Base-by-base conservation (phyloP, 2,113 vertebrate genomes). In the Mormyrus iriodes region DNA sequence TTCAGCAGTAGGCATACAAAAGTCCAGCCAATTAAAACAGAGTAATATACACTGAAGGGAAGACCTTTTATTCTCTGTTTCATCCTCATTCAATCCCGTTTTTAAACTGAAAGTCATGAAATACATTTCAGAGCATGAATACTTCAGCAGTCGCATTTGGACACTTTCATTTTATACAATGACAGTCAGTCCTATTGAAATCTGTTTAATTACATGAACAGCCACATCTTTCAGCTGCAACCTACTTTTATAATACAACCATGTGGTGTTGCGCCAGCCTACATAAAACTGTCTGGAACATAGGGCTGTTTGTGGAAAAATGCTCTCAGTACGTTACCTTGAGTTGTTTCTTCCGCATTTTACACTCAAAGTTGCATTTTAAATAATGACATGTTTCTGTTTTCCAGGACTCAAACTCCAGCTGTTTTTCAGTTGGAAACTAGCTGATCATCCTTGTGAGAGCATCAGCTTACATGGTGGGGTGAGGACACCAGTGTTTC, bases 391-490 rank as follows among this genome's bases (percentile, higher is more conserved):
- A 2, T 13, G 85, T 42, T 5, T 83, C 12, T 89, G 27, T 84
- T 76, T 69, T 65, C 39, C 46, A 87, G 55, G 86, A 89, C 24
- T 48, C 31, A 0, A 21, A 17, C 49, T 39, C 12, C 48, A 86
- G 46, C 85, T 53, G 85, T 86, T 51, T 51, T 86, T 35, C 52
- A 87, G 85, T 15, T 35, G 69, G 48, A 44, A 31, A 76, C 55
- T 51, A 35, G 58, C 48, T 73, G 58, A 51, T 3, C 27, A 39
- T 6, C 61, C 61, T 61, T 15, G 58, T 21, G 31, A 87, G 27
- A 19, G 46, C 61, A n/a, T 49, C 53, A 27, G 88, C 31, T 91
- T 95, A 94, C 90, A 94, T 93, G 93, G 94, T 93, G 93, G 92
- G 93, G 94, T 95, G 94, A 89, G 53, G 91, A 91, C 65, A 52